Base-by-base conservation (phyloP, 2,888 invertebrate genomes). In the Synanthedon formicaeformis region DNA sequence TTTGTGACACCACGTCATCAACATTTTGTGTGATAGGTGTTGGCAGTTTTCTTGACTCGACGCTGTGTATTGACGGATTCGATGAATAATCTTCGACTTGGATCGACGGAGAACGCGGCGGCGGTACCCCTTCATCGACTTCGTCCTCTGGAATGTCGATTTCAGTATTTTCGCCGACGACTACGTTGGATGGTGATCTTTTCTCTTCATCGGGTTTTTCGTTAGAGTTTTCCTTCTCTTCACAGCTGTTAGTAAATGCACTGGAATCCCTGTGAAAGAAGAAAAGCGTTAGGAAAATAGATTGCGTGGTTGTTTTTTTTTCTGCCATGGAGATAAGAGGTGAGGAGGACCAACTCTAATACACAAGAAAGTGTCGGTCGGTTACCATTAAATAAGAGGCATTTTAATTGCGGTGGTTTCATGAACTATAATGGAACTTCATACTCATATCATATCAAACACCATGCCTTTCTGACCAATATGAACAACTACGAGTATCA, bases 251-350 rank as follows among this genome's bases (percentile, higher is more conserved):
- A 14, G 84, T 66, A 65, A 81, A 64, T 69, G 82, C 65, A 67
- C 79, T 76, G 71, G 77, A 63, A 69, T 89, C 75, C 75, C 90
- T 69, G 79, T 62, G 10, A 80, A 88, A 66, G 71, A 65, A 0
- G 65, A 49, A 49, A 11, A 0, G 8, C 2, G 18, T 45, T 45
- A 34, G 10, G 10, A 34, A 10, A 34, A 34, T 34, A 10, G 8
- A 34, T 34, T 34, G 8, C 34, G 34, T 10, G 34, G 34, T 34
- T 10, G 6, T 14, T 14, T 45, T 45, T 45, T 13, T 45, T 45
- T 45, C 13, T 45, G 13, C 45, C 34, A 10, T 34, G 34, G 34
- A 34, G 6, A 34, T 10, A 10, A 10, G 34, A 34, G 0, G 34
- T 10, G 10, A 34, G 34, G 34, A 34, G 34, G 34, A 34, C 34